Base-by-base conservation (phyloP, 2,113 vertebrate genomes). In the Myotis brandtii region DNA sequence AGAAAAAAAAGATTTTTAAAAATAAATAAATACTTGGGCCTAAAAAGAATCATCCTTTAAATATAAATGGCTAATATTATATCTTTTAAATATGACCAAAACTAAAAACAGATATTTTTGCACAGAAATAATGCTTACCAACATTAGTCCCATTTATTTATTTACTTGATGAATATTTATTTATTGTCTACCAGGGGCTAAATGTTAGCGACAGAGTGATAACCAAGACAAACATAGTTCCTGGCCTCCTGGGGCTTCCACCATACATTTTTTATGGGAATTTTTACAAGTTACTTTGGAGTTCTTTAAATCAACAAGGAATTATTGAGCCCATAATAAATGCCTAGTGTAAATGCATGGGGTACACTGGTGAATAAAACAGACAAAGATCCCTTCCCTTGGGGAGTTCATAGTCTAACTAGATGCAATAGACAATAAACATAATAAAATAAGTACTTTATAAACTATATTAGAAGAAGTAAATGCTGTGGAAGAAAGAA, bases 31-130 rank as follows among this genome's bases (percentile, higher is more conserved):
- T 84, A 85, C 34, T 52, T 85, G 40, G 46, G 6, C 18, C 66
- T 62, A 84, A 34, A 81, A 96, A 95, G 23, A 84, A 83, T 40
- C 25, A 93, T 72, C 25, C 56, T 89, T 90, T 93, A 94, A 52
- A 14, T 92, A 85, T 67, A 84, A 77, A 81, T 50, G 25, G 12
- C 30, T 79, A 46, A 21, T 2, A 0, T 87, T 46, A 2, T 89
- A 87, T 87, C 75, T 64, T 90, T 95, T 91, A 73, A 96, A 93
- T 79, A 30, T 34, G 9, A 84, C 30, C 18, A 79, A 50, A 95
- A 86, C 59, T 91, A 7, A 43, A 96, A 94, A 82, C 85, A 43
- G 7, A 23, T 87, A 72, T 56, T 72, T 95, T 62, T 87, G 7
- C 30, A 69, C 21, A 75, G 23, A 94, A 95, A 82, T 77, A 70